These are phyloP conservation scores for Cyprinodon tularosa DNA, from an alignment of 2,113 vertebrate species.

Conservation along the genomic window DNA sequence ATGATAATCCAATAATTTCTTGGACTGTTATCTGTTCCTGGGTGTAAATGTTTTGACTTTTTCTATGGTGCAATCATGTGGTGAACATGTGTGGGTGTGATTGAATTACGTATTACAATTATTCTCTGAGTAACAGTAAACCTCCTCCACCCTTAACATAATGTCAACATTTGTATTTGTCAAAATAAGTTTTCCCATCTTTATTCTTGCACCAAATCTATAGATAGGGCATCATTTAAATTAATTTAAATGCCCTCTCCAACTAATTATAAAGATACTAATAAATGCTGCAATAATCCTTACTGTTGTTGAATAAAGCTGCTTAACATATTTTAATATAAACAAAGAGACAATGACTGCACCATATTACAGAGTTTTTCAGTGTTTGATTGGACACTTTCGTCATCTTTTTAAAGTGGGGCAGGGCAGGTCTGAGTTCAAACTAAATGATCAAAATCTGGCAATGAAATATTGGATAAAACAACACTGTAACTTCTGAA, in stretches of 20 bases:
- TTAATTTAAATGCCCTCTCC: neutral
- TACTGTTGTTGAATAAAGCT: conserved; percentile 31
- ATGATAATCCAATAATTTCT: conserved; percentile 12
- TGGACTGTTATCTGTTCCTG: neutral
- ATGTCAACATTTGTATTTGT: neutral
- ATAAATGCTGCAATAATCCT: neutral
- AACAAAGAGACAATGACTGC: conserved; percentile 17
- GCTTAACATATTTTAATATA: conserved; percentile 17
- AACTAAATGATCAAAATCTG: conserved; percentile 14
- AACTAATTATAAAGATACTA: neutral
- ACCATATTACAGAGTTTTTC: conserved; percentile 36
- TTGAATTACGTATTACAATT: neutral
- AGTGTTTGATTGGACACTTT: conserved; percentile 46
- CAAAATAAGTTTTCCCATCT: neutral
- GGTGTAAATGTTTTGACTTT: neutral
- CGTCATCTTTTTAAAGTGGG: conserved; percentile 44
- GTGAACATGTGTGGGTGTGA: neutral
- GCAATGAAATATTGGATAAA: conserved; percentile 28
- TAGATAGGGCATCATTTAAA: neutral
- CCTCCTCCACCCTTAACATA: neutral
- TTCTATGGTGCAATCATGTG: neutral
- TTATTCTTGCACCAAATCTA: neutral
- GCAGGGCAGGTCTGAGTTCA: conserved; percentile 28
- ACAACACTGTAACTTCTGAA: neutral
- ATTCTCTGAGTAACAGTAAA: neutral